phyloP scores from a whole-genome alignment of 1,140 invertebrate genomes.

The Brachionus plicatilis region DNA sequence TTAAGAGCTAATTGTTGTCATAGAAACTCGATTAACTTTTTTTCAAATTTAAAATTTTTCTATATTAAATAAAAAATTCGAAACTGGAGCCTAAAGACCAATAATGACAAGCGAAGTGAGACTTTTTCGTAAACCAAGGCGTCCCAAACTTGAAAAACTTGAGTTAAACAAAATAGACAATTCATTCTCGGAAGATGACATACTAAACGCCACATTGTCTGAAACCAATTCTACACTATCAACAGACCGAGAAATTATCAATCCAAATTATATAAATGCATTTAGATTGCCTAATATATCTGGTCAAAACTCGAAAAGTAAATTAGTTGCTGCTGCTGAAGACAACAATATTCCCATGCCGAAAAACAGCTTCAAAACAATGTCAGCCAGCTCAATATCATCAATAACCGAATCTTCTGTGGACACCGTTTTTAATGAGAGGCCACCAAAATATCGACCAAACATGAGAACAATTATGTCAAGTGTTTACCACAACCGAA shows the following conservation, averaged over 20 bases:
- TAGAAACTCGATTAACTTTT: neutral
- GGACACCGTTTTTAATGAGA: neutral
- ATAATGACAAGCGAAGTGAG: neutral
- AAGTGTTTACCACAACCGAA: neutral
- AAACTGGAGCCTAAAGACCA: neutral
- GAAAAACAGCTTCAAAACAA: constrained; percentile 27
- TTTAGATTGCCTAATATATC: neutral
- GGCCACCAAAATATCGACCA: neutral
- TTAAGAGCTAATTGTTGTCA: neutral
- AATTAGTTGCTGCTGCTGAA: neutral
- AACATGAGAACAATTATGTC: constrained; percentile 9
- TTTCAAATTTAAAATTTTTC: neutral
- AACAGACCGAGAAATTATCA: neutral
- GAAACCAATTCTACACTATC: neutral
- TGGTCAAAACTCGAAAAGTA: neutral
- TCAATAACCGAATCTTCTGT: neutral
- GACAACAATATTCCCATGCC: neutral
- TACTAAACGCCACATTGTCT: neutral
- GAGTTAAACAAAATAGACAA: neutral
- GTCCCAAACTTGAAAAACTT: neutral
- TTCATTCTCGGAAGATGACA: neutral
- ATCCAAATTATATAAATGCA: neutral
- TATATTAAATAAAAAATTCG: neutral
- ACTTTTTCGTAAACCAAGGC: neutral
- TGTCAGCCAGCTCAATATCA: neutral